Evolutionary conservation across 2,113 vertebrate genomes (phyloP).

Genomic region (Protobothrops flavoviridis): DNA sequence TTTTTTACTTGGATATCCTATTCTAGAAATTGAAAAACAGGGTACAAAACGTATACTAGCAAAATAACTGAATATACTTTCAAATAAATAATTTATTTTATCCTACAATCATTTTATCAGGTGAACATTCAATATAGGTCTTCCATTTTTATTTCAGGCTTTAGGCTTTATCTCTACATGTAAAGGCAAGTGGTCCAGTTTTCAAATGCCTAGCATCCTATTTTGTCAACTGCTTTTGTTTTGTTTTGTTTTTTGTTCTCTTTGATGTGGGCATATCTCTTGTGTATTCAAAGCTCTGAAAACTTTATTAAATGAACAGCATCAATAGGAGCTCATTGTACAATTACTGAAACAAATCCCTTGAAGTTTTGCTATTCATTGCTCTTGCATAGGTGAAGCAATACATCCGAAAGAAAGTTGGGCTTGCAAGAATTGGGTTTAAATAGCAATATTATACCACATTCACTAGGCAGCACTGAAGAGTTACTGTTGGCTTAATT

Average conservation of each 20-base stretch:
- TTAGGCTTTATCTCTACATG: conserved; percentile 23
- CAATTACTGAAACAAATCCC: conserved; percentile 23
- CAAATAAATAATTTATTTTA: conserved; percentile 2
- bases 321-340: conserved; percentile 21
- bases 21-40: background rate
- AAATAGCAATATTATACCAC: background rate
- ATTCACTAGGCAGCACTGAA: background rate
- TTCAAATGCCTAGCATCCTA: conserved; percentile 37
- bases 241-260: conserved; percentile 4
- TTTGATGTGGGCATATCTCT: conserved; percentile 75
- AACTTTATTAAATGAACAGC: conserved; percentile 55
- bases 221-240: conserved; percentile 59
- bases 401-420: background rate
- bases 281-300: conserved; percentile 46
- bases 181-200: conserved; percentile 46
- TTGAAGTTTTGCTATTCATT: conserved; percentile 39
- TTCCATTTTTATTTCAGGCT: conserved; percentile 18
- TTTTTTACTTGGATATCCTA: background rate
- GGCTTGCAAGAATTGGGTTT: background rate
- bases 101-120: conserved; percentile 28
- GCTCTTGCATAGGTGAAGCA: conserved; percentile 1
- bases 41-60: background rate
- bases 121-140: background rate
- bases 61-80: background rate
- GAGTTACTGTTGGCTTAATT: background rate